Percentiles rank a stretch among this genome's conserved stretches.
Conservation (phyloP, 1,140 invertebrate genomes). For the Metopolophium dirhodum region DNA sequence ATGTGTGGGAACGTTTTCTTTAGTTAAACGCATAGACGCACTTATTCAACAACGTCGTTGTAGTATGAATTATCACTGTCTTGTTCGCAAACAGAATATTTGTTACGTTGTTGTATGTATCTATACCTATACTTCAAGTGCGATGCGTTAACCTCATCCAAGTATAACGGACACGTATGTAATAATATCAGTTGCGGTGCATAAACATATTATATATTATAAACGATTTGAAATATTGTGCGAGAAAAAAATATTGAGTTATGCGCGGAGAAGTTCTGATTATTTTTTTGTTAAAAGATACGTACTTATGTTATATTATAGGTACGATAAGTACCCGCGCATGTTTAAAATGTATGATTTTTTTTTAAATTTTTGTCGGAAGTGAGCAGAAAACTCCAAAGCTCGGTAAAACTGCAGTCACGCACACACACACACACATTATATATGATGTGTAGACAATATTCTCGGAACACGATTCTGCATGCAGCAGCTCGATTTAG, state of each 20-base stretch:
- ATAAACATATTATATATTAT: neutral
- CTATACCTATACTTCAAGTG: neutral
- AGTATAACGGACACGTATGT: neutral
- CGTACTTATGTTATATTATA: neutral
- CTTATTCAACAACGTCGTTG: slow-evolving; percentile 11
- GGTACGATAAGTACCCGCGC: neutral
- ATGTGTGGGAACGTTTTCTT: slow-evolving; percentile 33
- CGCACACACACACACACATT: neutral
- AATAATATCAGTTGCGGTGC: neutral
- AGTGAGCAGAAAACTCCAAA: neutral
- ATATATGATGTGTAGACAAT: neutral
- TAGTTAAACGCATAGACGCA: neutral
- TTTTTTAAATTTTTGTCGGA: neutral
- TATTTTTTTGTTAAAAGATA: neutral
- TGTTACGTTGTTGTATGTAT: neutral
- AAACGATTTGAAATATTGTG: neutral
- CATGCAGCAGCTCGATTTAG: neutral
- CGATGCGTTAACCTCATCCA: neutral
- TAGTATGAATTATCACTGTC: neutral
- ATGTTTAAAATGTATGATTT: neutral
- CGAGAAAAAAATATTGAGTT: neutral
- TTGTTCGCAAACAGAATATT: neutral
- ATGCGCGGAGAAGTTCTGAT: neutral
- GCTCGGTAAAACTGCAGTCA: neutral
- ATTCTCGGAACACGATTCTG: neutral